phyloP scores from a whole-genome alignment of 2,888 invertebrate genomes.

The Unio pictorum region DNA sequence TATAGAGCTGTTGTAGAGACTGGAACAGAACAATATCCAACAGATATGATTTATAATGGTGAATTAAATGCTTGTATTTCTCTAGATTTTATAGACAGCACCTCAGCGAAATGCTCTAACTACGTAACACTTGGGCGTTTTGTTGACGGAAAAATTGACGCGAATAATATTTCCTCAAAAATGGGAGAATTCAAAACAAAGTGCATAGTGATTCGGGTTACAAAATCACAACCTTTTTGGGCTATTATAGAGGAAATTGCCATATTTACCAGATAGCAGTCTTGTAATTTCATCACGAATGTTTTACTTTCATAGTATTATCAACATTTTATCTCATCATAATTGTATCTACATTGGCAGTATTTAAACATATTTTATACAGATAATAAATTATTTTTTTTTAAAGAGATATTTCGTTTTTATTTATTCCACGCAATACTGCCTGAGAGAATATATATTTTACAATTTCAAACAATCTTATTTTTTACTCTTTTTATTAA shows the following conservation, averaged over 20 bases:
- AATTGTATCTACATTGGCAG: too few relatives aligned
- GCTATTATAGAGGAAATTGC: constrained; percentile 69
- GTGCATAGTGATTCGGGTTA: constrained; percentile 66
- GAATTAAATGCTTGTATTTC: constrained; percentile 54
- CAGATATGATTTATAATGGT: constrained; percentile 58
- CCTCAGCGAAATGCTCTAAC: constrained; percentile 36
- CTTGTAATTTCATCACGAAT: too few relatives aligned
- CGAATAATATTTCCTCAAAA: constrained; percentile 31
- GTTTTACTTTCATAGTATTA: too few relatives aligned
- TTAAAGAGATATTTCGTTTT: too few relatives aligned
- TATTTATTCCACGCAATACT: too few relatives aligned
- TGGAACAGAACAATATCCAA: constrained; percentile 53
- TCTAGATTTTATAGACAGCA: constrained; percentile 18
- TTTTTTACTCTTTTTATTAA: too few relatives aligned
- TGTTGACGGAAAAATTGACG: constrained; percentile 60
- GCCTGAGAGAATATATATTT: too few relatives aligned
- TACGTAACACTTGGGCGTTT: constrained; percentile 43
- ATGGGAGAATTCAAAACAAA: constrained; percentile 56
- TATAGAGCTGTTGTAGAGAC: constrained; percentile 62
- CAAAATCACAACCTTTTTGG: constrained; percentile 66
- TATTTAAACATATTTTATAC: too few relatives aligned
- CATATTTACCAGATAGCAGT: constrained; percentile 42
- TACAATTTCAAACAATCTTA: too few relatives aligned
- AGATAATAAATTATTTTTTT: too few relatives aligned
- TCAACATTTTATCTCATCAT: too few relatives aligned